Evolutionary conservation across 2,113 vertebrate species (phyloP), one percentile per base, ranked within the genome.

Genomic region (Megaleporinus macrocephalus): DNA sequence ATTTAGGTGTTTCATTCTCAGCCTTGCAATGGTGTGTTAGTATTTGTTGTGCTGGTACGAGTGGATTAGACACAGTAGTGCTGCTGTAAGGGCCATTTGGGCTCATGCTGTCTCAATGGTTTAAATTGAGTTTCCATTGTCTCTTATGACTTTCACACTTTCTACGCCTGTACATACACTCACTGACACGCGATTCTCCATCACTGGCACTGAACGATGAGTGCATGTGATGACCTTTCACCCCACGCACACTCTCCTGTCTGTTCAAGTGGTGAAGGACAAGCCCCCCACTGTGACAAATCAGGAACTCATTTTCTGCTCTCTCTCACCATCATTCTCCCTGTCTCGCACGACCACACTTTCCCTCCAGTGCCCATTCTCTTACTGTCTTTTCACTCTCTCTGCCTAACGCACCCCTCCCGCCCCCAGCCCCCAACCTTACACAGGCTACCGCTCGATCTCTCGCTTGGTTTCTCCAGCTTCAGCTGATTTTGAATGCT

Each of bases 211-310:
- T 36, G 66, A 30, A 33, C 22, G 36, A 41, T 66, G 79, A 16
- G 59, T 55, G 69, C 29, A 22, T 29, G 29, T 55, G 29, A 36
- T 41, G 71, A 81, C 79, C 27, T 81, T 55, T 61, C 63, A 66
- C 36, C 22, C 33, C 66, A 41, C 6, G 18, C 65, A 12, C 65
- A 69, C 76, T 36, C 16, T 10, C 65, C 29, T 29, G 18, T 41
- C 59, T 49, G 36, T 65, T 78, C 29, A 36, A 57, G 16, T 24
- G 49, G 27, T 78, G 65, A 69, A 78, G 76, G 76, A 78, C 65
- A 78, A 69, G 47, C 74, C 59, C 65, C 65, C 33, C 33, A 41
- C 30, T 69, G 65, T 33, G 65, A 69, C 65, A 11, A 26, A 30
- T 6, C 41, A 69, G 33, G 65, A 69, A 22, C 29, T 69, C 24